Percentiles rank a stretch among this genome's conserved stretches.
Evolutionary conservation across 2,888 invertebrate genomes (phyloP).

Genomic region (Creontiades dilutus): DNA sequence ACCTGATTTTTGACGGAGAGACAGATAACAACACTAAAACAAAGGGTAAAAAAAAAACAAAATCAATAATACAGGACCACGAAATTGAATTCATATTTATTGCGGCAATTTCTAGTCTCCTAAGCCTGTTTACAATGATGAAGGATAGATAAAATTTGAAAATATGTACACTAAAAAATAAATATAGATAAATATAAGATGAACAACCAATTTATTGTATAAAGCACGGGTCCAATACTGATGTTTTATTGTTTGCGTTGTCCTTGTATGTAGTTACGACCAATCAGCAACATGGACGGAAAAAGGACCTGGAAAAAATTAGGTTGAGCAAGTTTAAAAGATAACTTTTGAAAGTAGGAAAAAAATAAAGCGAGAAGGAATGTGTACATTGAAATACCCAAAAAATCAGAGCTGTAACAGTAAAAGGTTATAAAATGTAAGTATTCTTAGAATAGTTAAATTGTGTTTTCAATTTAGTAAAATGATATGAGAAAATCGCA

Average conservation of each 20-base stretch:
- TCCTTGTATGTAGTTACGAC: background rate
- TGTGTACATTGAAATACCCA: too few relatives aligned
- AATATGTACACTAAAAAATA: slow-evolving; percentile 35
- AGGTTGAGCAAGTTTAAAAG: background rate
- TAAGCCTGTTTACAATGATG: background rate
- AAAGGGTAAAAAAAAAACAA: background rate
- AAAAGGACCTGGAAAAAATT: slow-evolving; percentile 73
- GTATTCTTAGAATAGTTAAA: too few relatives aligned
- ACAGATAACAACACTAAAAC: background rate
- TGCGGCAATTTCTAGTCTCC: background rate
- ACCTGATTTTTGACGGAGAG: too few relatives aligned
- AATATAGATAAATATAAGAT: slow-evolving; percentile 7
- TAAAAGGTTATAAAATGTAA: too few relatives aligned
- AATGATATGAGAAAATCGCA: too few relatives aligned
- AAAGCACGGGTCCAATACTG: slow-evolving; percentile 9
- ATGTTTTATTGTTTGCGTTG: background rate
- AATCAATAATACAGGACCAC: background rate
- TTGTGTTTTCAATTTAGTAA: too few relatives aligned
- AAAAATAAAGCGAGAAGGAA: too few relatives aligned
- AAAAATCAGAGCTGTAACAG: too few relatives aligned
- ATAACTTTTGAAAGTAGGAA: too few relatives aligned
- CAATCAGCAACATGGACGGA: slow-evolving; percentile 72
- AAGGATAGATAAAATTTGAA: slow-evolving; percentile 3
- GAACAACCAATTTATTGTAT: slow-evolving; percentile 9
- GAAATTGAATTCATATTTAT: slow-evolving; percentile 29